These are phyloP conservation scores for Sebastes reedi DNA, from an alignment of 2,797 vertebrate species.

Conservation along the genomic window DNA sequence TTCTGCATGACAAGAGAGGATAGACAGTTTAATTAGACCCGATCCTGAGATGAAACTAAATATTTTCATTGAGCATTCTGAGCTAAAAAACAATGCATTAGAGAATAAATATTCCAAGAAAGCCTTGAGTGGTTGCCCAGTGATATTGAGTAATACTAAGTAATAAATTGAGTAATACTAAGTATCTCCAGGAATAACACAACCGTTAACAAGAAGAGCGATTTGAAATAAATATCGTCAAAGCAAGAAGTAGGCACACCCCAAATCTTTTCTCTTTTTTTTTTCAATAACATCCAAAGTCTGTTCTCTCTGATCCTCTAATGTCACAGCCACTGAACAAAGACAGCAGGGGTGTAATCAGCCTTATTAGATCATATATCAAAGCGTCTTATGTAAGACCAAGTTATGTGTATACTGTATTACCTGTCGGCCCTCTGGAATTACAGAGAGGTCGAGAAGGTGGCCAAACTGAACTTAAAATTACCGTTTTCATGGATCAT, in stretches of 20 bases:
- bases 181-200: slow-evolving; percentile 46
- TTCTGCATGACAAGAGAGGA: not conserved
- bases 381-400: not conserved
- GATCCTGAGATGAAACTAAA: not conserved
- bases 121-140: slow-evolving; percentile 38
- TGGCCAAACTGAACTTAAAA: slow-evolving; percentile 9
- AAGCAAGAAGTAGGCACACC: slow-evolving; percentile 16
- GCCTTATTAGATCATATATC: not conserved
- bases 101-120: slow-evolving; percentile 33
- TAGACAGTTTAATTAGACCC: not conserved
- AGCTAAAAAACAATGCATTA: not conserved
- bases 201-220: slow-evolving; percentile 26
- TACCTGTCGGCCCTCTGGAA: not conserved
- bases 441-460: not conserved
- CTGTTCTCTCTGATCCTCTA: not conserved
- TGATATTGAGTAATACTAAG: slow-evolving; percentile 41
- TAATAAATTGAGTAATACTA: slow-evolving; percentile 41
- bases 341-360: not conserved
- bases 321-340: slow-evolving; percentile 12
- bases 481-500: slow-evolving; percentile 9
- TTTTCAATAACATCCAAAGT: not conserved
- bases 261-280: not conserved
- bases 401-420: not conserved
- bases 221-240: slow-evolving; percentile 23
- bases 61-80: slow-evolving; percentile 1